A percentile compares a stretch with the other conserved stretches of the same genome.
These are phyloP conservation scores for Acridotheres tristis DNA, from an alignment of 2,797 vertebrate species.

Conservation along the genomic window DNA sequence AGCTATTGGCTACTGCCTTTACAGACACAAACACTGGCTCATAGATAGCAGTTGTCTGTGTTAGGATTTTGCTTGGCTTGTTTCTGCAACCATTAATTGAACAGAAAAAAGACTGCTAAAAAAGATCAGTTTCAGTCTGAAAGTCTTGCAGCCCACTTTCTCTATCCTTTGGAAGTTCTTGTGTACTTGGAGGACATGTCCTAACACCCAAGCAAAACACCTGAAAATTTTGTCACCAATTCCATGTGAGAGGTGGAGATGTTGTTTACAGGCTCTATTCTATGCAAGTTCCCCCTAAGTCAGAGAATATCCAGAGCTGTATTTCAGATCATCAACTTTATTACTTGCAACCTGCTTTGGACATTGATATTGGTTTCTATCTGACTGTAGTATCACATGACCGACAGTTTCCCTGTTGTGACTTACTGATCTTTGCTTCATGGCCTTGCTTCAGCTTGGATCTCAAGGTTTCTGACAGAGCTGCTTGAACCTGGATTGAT, in stretches of 20 bases:
- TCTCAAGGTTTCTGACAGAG: background rate
- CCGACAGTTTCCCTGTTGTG: background rate
- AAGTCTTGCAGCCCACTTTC: background rate
- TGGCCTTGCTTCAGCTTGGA: background rate
- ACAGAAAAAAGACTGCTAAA: constrained; percentile 1
- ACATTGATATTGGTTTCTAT: background rate
- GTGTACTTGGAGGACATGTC: background rate
- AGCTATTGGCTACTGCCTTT: constrained; percentile 32
- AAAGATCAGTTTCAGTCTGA: background rate
- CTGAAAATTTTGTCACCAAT: background rate
- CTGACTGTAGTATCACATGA: background rate
- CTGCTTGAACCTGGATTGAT: background rate
- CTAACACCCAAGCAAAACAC: background rate
- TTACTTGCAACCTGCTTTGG: background rate
- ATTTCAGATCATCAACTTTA: background rate
- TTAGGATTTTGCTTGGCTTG: constrained; percentile 13
- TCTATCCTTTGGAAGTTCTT: background rate
- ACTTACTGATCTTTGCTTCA: background rate
- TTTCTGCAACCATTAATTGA: constrained; percentile 28
- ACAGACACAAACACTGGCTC: constrained; percentile 49
- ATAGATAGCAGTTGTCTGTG: constrained; percentile 26
- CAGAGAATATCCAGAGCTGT: background rate
- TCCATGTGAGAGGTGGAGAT: background rate
- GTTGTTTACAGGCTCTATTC: background rate
- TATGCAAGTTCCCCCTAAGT: background rate